These are phyloP conservation scores for Dorcus parallelipipedus DNA, from an alignment of 2,888 invertebrate species.

Conservation along the genomic window DNA sequence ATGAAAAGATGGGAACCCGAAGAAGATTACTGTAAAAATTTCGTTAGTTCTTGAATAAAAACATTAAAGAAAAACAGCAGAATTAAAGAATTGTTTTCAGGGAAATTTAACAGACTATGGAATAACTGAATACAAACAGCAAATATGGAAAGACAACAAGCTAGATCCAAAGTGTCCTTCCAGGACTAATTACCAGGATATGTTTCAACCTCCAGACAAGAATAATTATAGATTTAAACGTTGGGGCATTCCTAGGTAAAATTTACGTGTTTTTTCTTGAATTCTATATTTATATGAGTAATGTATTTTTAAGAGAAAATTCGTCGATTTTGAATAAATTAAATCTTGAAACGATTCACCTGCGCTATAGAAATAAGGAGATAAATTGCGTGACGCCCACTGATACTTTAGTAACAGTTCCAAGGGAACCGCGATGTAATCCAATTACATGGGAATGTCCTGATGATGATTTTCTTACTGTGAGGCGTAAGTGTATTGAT, in stretches of 20 bases:
- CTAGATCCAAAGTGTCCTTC: slow-evolving; percentile 46
- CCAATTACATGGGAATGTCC: slow-evolving; percentile 31
- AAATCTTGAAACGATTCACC: slow-evolving; percentile 3
- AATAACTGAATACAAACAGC: slow-evolving; percentile 44
- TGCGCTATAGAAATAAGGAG: slow-evolving; percentile 12
- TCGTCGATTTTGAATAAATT: slow-evolving; percentile 13
- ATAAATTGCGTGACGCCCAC: slow-evolving; percentile 15
- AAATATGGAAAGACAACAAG: slow-evolving; percentile 53
- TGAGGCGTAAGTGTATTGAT: too few relatives aligned
- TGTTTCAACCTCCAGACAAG: slow-evolving; percentile 46
- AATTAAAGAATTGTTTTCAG: slow-evolving; percentile 31
- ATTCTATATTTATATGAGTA: neutral
- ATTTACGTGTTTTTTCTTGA: neutral
- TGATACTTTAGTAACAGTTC: slow-evolving; percentile 16
- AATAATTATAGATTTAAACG: slow-evolving; percentile 42
- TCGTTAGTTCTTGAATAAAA: slow-evolving; percentile 35
- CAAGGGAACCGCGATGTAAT: slow-evolving; percentile 22
- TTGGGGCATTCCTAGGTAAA: slow-evolving; percentile 13
- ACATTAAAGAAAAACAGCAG: too few relatives aligned
- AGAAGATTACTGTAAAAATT: slow-evolving; percentile 12
- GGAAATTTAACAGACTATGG: slow-evolving; percentile 54
- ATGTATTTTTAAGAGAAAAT: slow-evolving; percentile 6
- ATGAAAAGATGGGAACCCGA: slow-evolving; percentile 12
- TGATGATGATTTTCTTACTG: neutral
- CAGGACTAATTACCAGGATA: slow-evolving; percentile 47